Conservation (phyloP, 1,140 invertebrate species). For the Penaeus vannamei region DNA sequence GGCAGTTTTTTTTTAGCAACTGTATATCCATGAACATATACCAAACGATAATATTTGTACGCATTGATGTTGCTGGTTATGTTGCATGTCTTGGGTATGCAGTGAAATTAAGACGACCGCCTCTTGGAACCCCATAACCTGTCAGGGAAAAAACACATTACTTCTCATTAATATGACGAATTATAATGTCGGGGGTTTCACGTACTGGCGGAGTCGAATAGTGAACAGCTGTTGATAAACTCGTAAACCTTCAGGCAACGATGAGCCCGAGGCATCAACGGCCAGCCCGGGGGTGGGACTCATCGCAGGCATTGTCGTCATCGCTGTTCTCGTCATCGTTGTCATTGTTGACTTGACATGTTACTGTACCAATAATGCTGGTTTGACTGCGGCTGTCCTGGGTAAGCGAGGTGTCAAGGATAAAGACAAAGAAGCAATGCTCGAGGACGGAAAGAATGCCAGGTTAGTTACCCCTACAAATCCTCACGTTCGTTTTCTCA, state of each 20-base stretch:
- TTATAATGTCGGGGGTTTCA: no score
- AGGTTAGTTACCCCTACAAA: slow-evolving; percentile 37
- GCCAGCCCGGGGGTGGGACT: slow-evolving; percentile 20
- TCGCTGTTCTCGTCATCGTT: slow-evolving; percentile 17
- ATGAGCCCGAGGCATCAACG: background rate
- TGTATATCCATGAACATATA: no score
- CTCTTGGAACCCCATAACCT: no score
- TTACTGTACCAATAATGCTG: slow-evolving; percentile 47
- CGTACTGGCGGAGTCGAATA: no score
- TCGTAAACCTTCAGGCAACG: slow-evolving; percentile 30
- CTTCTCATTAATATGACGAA: no score
- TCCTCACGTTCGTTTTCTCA: no score
- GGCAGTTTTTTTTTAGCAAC: no score
- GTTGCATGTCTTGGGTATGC: no score
- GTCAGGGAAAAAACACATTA: no score
- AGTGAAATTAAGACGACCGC: no score
- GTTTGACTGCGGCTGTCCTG: slow-evolving; percentile 42
- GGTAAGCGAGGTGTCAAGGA: slow-evolving; percentile 47
- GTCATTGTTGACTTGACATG: slow-evolving; percentile 48
- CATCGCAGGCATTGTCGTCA: slow-evolving; percentile 44
- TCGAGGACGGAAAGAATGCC: slow-evolving; percentile 55
- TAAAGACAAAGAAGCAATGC: slow-evolving; percentile 59
- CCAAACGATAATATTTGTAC: no score
- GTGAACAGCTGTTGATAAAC: background rate
- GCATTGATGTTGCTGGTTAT: no score